phyloP scores from a whole-genome alignment of 64 coral and sea anemone species.

The Astreopora myriophthalma region DNA sequence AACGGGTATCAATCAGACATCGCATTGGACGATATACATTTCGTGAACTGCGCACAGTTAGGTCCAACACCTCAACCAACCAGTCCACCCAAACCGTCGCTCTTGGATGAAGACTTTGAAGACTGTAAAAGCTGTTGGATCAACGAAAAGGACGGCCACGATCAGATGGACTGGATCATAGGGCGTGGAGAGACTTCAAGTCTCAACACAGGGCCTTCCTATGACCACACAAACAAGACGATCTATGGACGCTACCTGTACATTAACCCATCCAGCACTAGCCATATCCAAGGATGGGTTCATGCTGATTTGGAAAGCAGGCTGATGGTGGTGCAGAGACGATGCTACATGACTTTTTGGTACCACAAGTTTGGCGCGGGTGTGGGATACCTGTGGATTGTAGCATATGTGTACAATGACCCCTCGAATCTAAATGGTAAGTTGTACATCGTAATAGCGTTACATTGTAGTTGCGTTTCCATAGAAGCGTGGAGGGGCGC shows the following conservation, averaged over 20 bases:
- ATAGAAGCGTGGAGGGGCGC: no score
- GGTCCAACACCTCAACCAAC: slow-evolving; percentile 61
- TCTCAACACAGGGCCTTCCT: slow-evolving; percentile 82
- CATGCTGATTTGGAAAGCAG: slow-evolving; percentile 91
- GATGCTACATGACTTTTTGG: slow-evolving; percentile 90
- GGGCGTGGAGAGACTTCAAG: slow-evolving; percentile 79
- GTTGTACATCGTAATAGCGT: background rate
- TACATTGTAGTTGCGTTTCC: no score
- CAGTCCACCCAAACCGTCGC: slow-evolving; percentile 46
- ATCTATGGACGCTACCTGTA: slow-evolving; percentile 85
- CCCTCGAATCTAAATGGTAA: background rate
- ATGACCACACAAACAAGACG: slow-evolving; percentile 86
- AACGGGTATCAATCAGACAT: slow-evolving; percentile 76
- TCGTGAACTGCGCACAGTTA: slow-evolving; percentile 63
- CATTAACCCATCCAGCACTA: slow-evolving; percentile 52
- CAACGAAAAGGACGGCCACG: slow-evolving; percentile 76
- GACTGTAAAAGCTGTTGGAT: slow-evolving; percentile 75
- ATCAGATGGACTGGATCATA: slow-evolving; percentile 86
- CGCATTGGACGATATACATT: slow-evolving; percentile 83
- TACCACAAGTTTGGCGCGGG: slow-evolving; percentile 85
- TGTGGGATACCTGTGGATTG: slow-evolving; percentile 46
- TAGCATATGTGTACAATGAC: slow-evolving; percentile 66
- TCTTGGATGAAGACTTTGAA: slow-evolving; percentile 81
- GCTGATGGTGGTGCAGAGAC: slow-evolving; percentile 48
- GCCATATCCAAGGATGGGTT: background rate